phyloP scores from a whole-genome alignment of 2,888 invertebrate species.

The Microctonus hyperodae region DNA sequence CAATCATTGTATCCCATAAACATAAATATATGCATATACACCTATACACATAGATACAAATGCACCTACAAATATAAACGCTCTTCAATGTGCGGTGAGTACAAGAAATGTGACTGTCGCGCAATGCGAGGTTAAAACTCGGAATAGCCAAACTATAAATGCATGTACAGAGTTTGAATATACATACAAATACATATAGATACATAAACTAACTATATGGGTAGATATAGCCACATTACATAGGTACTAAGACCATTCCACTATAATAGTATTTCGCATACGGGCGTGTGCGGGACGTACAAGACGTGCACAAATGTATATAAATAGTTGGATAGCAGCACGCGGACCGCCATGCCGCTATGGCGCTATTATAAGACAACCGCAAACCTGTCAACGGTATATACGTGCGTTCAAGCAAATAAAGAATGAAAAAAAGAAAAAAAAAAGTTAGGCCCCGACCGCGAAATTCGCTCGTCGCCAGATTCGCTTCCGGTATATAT shows the following conservation, averaged over 20 bases:
- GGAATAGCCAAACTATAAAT: constrained; percentile 37
- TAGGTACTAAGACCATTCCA: constrained; percentile 14
- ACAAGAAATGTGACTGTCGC: constrained; percentile 1
- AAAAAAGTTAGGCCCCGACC: constrained; percentile 41
- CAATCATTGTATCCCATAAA: background rate
- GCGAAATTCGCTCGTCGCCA: constrained; percentile 46
- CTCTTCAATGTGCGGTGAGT: background rate
- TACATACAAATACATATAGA: background rate
- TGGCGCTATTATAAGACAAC: constrained; percentile 59
- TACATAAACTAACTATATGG: background rate
- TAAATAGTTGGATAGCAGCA: constrained; percentile 42
- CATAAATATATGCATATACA: background rate
- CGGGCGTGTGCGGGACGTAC: constrained; percentile 24
- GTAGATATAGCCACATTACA: background rate
- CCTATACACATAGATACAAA: too few relatives aligned
- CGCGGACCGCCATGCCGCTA: constrained; percentile 38
- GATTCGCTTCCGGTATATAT: constrained; percentile 47
- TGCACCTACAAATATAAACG: background rate
- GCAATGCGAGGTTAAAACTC: constrained; percentile 18
- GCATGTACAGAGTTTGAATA: background rate
- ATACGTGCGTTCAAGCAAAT: constrained; percentile 29
- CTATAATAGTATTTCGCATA: constrained; percentile 34
- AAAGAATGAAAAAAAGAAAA: constrained; percentile 18
- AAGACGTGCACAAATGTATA: constrained; percentile 25
- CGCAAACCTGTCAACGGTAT: constrained; percentile 59